Conservation (phyloP, 2,888 invertebrate genomes). For the Ptilodon capucinus region DNA sequence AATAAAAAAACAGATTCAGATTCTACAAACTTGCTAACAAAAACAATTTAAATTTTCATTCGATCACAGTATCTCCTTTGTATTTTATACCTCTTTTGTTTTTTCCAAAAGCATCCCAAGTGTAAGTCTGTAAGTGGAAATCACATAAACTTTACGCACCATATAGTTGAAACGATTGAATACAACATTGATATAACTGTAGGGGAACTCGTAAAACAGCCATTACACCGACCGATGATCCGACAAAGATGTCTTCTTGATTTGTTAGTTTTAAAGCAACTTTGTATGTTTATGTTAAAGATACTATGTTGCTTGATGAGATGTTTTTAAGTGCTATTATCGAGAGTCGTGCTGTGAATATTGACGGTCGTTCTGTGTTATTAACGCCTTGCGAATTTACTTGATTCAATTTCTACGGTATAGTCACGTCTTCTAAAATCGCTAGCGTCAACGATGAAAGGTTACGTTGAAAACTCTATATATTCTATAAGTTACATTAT, state of each 20-base stretch:
- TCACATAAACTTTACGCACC: slow-evolving; percentile 34
- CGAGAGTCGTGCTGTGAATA: background rate
- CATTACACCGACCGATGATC: slow-evolving; percentile 40
- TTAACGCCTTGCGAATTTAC: no score
- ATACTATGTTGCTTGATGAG: background rate
- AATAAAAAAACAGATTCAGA: no score
- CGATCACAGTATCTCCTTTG: background rate
- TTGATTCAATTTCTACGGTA: no score
- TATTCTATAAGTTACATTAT: no score
- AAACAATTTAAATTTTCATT: no score
- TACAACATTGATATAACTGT: slow-evolving; percentile 46
- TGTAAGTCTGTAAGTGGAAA: background rate
- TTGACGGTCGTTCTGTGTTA: no score
- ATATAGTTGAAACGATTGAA: slow-evolving; percentile 40
- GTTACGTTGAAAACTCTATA: no score
- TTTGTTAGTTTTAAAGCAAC: slow-evolving; percentile 13
- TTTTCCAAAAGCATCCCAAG: background rate
- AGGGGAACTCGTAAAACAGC: slow-evolving; percentile 39
- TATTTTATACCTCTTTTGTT: background rate
- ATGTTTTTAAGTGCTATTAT: background rate
- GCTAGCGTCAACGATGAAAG: no score
- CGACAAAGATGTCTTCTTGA: slow-evolving; percentile 30
- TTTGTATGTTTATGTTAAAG: background rate
- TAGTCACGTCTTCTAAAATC: no score
- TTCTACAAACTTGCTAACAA: no score